Conservation (phyloP, 2,113 vertebrate species). For the Lagopus muta region DNA sequence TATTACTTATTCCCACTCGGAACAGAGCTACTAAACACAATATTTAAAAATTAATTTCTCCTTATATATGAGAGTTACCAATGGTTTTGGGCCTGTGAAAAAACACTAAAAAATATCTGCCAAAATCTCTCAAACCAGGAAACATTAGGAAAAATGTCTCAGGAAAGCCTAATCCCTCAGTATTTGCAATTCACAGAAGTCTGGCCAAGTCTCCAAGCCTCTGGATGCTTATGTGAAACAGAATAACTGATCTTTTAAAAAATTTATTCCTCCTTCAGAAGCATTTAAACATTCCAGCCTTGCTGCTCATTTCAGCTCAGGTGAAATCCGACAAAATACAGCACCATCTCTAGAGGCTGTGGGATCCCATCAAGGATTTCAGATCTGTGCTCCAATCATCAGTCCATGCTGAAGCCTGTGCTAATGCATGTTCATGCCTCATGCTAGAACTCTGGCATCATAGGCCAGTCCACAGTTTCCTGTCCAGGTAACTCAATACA, state of each 20-base stretch:
- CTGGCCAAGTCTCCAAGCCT: conserved; percentile 9
- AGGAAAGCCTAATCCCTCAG: conserved; percentile 47
- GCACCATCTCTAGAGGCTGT: background rate
- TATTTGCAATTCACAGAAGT: conserved; percentile 24
- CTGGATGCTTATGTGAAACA: background rate
- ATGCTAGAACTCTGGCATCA: background rate
- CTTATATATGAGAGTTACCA: background rate
- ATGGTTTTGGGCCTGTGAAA: background rate
- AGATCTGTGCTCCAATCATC: background rate
- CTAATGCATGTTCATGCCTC: background rate
- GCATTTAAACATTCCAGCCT: background rate
- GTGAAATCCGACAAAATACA: background rate
- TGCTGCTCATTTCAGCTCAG: background rate
- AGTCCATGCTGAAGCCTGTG: background rate
- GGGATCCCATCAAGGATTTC: background rate
- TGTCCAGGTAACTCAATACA: background rate
- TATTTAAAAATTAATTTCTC: conserved; percentile 2
- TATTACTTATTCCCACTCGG: background rate
- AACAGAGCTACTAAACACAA: conserved; percentile 4
- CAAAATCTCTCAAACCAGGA: conserved; percentile 41
- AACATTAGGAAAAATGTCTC: conserved; percentile 25
- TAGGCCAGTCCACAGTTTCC: background rate
- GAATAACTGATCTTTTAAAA: background rate
- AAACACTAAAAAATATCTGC: background rate
- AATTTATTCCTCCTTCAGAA: background rate